A percentile compares a stretch with the other conserved stretches of the same genome.
Conservation (phyloP, 2,797 vertebrate genomes). For the Eulemur rubriventer region DNA sequence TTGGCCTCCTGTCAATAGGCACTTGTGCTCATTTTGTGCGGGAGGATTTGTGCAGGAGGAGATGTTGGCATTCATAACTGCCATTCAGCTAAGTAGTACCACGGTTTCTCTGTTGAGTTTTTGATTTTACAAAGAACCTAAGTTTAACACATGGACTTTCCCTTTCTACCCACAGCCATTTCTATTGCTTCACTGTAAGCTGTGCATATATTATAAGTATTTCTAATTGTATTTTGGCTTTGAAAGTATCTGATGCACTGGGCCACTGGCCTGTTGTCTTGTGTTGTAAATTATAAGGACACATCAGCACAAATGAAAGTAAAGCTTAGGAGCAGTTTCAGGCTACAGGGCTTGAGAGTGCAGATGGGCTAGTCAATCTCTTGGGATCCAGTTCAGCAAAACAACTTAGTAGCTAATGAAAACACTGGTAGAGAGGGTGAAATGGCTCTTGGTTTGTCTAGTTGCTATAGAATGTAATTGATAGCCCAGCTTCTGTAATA, state of each 20-base stretch:
- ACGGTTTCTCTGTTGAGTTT: conserved; percentile 39
- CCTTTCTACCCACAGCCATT: conserved; percentile 29
- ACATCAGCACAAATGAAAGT: neutral
- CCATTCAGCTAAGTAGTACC: conserved; percentile 10
- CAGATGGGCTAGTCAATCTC: neutral
- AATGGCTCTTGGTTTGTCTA: neutral
- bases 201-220: neutral
- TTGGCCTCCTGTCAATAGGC: conserved; percentile 51
- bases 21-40: conserved; percentile 44
- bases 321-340: neutral
- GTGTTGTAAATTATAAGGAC: neutral
- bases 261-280: neutral
- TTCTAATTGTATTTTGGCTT: conserved; percentile 36
- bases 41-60: conserved; percentile 26
- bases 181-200: conserved; percentile 41
- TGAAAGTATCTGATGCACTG: neutral
- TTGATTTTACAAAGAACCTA: conserved; percentile 58
- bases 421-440: neutral
- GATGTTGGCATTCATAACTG: conserved; percentile 13
- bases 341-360: neutral
- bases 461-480: neutral
- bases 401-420: neutral
- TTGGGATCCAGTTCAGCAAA: neutral
- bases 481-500: neutral
- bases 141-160: conserved; percentile 27